phyloP scores from a whole-genome alignment of 2,113 vertebrate genomes.

The Osmerus mordax region DNA sequence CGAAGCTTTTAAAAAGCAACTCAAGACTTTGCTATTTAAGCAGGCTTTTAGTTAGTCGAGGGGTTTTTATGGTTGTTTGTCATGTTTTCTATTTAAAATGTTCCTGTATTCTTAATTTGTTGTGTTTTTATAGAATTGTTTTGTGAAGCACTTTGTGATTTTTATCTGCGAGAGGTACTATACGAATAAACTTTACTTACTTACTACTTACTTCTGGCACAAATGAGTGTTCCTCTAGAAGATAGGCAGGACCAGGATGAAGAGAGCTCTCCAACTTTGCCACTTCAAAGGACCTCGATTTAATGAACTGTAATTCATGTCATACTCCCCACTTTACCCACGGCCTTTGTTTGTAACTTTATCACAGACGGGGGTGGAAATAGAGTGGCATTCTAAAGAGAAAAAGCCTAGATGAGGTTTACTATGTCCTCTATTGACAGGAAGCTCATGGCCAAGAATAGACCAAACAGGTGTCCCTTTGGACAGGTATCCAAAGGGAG shows the following conservation, averaged over 20 bases:
- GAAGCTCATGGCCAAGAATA: not conserved
- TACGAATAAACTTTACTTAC: too few relatives aligned
- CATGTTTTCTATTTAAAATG: too few relatives aligned
- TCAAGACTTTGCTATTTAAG: too few relatives aligned
- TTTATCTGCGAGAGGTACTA: too few relatives aligned
- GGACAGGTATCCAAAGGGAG: not conserved
- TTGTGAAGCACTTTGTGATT: too few relatives aligned
- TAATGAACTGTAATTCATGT: not conserved
- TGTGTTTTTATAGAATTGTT: too few relatives aligned
- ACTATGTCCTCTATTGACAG: not conserved
- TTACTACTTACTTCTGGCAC: not conserved
- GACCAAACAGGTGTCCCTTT: not conserved
- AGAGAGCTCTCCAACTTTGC: not conserved
- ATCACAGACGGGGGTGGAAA: not conserved
- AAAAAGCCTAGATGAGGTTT: not conserved
- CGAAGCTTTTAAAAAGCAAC: too few relatives aligned
- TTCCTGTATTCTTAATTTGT: too few relatives aligned
- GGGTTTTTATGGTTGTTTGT: too few relatives aligned
- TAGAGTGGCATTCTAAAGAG: not conserved
- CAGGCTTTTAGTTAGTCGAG: too few relatives aligned
- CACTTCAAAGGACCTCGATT: conserved; percentile 6
- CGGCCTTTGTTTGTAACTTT: not conserved
- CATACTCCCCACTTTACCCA: not conserved
- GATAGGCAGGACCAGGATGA: not conserved
- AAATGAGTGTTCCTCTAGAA: not conserved